A percentile compares a stretch with the other conserved stretches of the same genome.
These are phyloP conservation scores for Halocynthia aurantium DNA, from an alignment of 23 tunicate genomes.

Conservation along the genomic window DNA sequence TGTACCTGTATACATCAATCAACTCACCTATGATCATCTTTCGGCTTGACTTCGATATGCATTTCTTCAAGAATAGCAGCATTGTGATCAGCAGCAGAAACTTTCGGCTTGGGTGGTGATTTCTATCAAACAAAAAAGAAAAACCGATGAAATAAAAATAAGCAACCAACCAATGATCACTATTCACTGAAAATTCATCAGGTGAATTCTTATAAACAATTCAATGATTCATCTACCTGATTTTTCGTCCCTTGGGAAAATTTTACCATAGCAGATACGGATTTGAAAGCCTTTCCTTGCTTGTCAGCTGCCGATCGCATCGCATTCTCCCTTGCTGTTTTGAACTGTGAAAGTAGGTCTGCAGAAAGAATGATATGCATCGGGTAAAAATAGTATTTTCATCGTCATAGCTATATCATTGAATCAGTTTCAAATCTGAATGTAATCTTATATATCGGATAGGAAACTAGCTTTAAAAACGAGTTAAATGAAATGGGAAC, in stretches of 20 bases:
- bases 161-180: neutral
- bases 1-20: too few species aligned
- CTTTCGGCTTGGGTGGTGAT: conserved; percentile 13
- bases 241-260: conserved; percentile 10
- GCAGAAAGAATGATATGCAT: neutral
- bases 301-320: conserved; percentile 56
- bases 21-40: too few species aligned
- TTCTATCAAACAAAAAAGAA: neutral
- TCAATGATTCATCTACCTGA: conserved; percentile 1
- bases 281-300: conserved; percentile 60
- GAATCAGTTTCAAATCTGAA: too few species aligned
- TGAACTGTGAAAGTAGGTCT: conserved; percentile 63
- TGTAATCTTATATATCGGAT: too few species aligned
- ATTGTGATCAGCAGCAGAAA: conserved; percentile 15
- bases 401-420: too few species aligned
- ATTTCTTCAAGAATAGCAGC: conserved; percentile 12
- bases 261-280: conserved; percentile 37
- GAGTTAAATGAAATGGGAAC: too few species aligned
- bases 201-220: neutral
- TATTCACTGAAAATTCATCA: neutral
- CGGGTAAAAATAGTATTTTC: neutral
- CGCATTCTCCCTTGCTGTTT: conserved; percentile 38
- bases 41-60: conserved; percentile 16
- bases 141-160: too few species aligned
- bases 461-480: too few species aligned